phyloP scores from a whole-genome alignment of 2,888 invertebrate species.

The Drosophila barbarae region DNA sequence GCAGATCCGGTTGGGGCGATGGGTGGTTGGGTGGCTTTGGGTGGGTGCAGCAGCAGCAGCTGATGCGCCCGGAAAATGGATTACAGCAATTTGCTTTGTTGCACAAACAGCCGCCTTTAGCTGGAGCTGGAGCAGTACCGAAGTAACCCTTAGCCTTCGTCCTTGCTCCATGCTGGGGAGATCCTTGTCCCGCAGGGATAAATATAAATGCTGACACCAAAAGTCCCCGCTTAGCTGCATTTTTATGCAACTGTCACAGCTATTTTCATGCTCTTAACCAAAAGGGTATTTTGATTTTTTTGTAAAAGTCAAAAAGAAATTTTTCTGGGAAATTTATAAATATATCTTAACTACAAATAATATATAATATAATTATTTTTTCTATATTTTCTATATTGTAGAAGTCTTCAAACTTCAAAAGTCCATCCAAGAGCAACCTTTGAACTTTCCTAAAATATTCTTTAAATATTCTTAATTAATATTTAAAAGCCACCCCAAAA shows the following conservation, averaged over 20 bases:
- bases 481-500: not conserved
- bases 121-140: not conserved
- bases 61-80: conserved; percentile 71
- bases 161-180: not conserved
- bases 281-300: not conserved
- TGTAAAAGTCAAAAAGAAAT: not conserved
- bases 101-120: conserved; percentile 57
- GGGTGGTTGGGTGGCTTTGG: not conserved
- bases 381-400: not conserved
- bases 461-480: too few species aligned
- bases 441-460: too few species aligned
- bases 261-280: not conserved
- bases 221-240: conserved; percentile 50
- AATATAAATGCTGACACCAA: conserved; percentile 52
- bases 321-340: not conserved
- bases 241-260: conserved; percentile 19
- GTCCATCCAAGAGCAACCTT: too few species aligned
- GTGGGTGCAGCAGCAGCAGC: conserved; percentile 52
- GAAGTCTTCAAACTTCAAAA: not conserved
- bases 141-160: not conserved
- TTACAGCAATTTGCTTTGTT: conserved; percentile 73
- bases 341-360: too few species aligned
- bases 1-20: not conserved
- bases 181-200: conserved; percentile 21
- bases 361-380: too few species aligned